Conservation (phyloP, 2,113 vertebrate genomes). For the Phrynosoma platyrhinos region DNA sequence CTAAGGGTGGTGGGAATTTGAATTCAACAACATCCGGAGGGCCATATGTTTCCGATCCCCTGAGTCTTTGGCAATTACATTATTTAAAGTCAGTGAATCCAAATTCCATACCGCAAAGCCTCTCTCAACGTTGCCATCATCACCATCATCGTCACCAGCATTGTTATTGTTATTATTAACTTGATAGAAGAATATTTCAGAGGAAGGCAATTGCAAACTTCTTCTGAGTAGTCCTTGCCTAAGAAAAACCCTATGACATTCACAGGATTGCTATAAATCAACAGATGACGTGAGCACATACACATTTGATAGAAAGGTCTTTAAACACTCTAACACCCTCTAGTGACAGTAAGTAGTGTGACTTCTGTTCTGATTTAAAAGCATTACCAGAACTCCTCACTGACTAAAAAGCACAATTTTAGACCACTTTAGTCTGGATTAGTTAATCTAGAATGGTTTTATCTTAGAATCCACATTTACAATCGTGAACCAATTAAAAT, state of each 20-base stretch:
- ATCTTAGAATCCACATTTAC: background rate
- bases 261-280: no score
- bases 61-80: background rate
- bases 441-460: background rate
- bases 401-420: background rate
- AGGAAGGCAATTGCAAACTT: no score
- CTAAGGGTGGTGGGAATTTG: background rate
- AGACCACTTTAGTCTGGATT: background rate
- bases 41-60: background rate
- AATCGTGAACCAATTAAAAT: background rate
- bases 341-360: background rate
- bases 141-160: no score
- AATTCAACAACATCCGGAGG: background rate
- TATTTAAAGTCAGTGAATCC: background rate
- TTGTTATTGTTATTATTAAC: no score
- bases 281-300: background rate
- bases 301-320: background rate
- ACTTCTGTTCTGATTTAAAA: background rate
- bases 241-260: no score
- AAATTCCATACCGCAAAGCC: background rate
- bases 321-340: conserved; percentile 2
- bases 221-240: no score
- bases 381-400: background rate
- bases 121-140: background rate
- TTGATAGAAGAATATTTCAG: no score